These are phyloP conservation scores for Choristoneura fumiferana DNA, from an alignment of 1,140 invertebrate genomes.

Conservation along the genomic window DNA sequence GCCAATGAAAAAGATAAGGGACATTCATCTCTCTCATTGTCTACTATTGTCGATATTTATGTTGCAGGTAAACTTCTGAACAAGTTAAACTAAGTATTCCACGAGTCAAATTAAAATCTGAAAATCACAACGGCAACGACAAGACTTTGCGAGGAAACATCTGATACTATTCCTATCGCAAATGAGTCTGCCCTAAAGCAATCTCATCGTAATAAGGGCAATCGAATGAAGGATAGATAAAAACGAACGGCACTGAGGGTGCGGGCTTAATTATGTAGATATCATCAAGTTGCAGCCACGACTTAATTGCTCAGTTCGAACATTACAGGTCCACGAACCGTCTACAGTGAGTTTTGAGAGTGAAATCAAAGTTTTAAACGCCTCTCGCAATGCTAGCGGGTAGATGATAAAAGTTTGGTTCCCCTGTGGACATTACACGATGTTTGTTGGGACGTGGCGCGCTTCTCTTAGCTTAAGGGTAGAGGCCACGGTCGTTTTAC, in stretches of 20 bases:
- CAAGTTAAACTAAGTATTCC: too few species aligned
- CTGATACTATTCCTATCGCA: background rate
- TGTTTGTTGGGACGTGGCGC: constrained; percentile 33
- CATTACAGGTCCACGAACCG: constrained; percentile 18
- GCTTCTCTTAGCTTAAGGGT: constrained; percentile 2
- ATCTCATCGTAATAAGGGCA: constrained; percentile 8
- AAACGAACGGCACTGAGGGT: background rate
- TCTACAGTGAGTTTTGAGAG: constrained; percentile 25
- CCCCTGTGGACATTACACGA: constrained; percentile 39
- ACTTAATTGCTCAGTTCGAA: constrained; percentile 16
- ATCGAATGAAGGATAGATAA: constrained; percentile 18
- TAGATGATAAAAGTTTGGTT: constrained; percentile 47
- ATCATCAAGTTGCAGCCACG: background rate
- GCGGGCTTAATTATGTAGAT: constrained; percentile 17
- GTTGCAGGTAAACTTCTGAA: too few species aligned
- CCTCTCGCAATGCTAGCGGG: constrained; percentile 25
- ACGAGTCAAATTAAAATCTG: too few species aligned
- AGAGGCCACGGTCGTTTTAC: background rate
- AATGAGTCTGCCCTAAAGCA: background rate
- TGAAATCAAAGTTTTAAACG: constrained; percentile 42
- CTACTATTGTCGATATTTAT: too few species aligned
- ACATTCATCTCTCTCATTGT: too few species aligned
- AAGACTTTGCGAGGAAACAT: too few species aligned
- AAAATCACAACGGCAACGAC: too few species aligned
- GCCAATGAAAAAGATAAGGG: background rate